Evolutionary conservation across 2,888 invertebrate genomes (phyloP).

Genomic region (Zygogramma bicolorata): DNA sequence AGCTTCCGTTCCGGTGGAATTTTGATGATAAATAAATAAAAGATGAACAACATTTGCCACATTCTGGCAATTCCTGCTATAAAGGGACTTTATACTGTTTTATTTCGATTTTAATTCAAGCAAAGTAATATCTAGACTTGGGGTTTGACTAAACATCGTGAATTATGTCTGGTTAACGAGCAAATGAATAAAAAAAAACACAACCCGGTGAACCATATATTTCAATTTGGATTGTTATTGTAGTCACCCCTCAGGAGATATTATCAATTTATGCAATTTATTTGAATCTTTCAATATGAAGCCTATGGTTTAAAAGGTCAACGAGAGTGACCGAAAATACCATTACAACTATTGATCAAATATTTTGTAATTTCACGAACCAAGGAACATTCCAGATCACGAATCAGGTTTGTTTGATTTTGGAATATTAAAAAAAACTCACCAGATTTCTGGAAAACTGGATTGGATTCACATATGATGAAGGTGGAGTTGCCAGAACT

Average conservation of each 20-base stretch:
- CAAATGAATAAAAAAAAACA: no score
- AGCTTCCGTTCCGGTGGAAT: no score
- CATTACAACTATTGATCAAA: constrained; percentile 8
- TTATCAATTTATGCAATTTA: constrained; percentile 2
- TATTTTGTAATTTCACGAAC: constrained; percentile 15
- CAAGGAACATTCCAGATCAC: no score
- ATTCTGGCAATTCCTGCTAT: no score
- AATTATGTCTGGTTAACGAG: no score
- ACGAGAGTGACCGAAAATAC: not conserved
- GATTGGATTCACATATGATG: constrained; percentile 6
- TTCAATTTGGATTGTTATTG: constrained; percentile 6
- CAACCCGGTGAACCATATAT: no score
- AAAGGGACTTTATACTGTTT: no score
- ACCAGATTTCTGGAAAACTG: not conserved
- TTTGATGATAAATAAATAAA: no score
- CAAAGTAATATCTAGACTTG: no score
- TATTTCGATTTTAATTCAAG: no score
- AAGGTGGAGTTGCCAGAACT: constrained; percentile 6
- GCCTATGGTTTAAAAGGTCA: not conserved
- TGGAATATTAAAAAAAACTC: not conserved
- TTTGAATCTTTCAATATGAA: constrained; percentile 4
- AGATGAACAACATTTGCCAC: no score
- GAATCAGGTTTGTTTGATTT: constrained; percentile 3
- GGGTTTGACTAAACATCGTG: no score
- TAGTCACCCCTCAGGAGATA: not conserved